Evolutionary conservation across 2,113 vertebrate genomes (phyloP), one percentile per base, ranked within the genome.

Genomic region (Caranx melampygus): DNA sequence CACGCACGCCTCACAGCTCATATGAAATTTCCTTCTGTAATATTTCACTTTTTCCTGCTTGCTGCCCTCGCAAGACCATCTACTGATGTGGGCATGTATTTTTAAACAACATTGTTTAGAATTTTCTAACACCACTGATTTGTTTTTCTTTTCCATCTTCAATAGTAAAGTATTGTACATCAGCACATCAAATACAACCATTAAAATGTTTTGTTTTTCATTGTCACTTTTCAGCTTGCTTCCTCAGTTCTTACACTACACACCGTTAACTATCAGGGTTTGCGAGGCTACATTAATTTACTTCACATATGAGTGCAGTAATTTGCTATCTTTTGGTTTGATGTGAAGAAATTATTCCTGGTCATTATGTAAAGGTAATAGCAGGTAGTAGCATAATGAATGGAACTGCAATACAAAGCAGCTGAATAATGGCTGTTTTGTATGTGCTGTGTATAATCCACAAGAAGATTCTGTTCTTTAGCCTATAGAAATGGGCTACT

Each of bases 1-100:
- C 31, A 42, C 40, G 61, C 37, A 72, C 40, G 72, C 35, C 62
- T 75, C 44, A 58, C 20, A 51, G 52, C 79, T 75, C 18, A 63
- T 67, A 16, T 34, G 47, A 44, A 54, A 34, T 14, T 18, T 7
- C 10, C n/a, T 0, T 65, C 31, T 54, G 58, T 57, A 60, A 40
- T 16, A 72, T 42, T 68, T 52, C 1, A 15, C 20, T 67, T 31
- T 82, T 64, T 14, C 71, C 58, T 42, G 35, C 33, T 0, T 54
- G 15, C 63, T 65, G 34, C 18, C 60, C 16, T 33, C 49, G 52
- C 2, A 31, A 9, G 60, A 62, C 45, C 51, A 33, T 47, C 4
- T 47, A 65, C 20, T 62, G 15, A 58, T 42, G 4, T 34, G 18
- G 45, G 3, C 2, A 81, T 59, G 21, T 12, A 44, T 51, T 37